Base-by-base conservation (phyloP, 2,888 invertebrate genomes). In the Nymphalis polychloros region DNA sequence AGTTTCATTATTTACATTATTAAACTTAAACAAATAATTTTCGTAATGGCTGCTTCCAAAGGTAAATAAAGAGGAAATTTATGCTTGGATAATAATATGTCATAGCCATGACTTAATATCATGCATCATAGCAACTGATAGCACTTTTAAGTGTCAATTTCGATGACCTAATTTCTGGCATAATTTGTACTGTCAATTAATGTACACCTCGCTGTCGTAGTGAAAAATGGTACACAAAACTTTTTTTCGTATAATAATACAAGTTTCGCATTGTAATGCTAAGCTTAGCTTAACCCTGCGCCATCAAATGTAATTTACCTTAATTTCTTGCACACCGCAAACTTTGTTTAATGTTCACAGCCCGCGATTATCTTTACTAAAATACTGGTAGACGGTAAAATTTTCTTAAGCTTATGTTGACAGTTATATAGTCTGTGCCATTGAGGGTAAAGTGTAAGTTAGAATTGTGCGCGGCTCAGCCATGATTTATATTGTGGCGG, bases 401-500 rank as follows among this genome's bases (percentile, higher is more conserved):
- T 70, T 71, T 70, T 23, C 66, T 59, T 49, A 52, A 57, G 35
- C 59, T 57, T 64, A 64, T 63, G 67, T 73, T 72, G 70, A 70
- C 72, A 73, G 67, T 69, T 73, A 67, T 70, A 73, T 77, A 71
- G 70, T 71, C 73, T 77, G 73, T 77, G 76, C 72, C 66, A 63
- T 75, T 74, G 77, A 75, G 72, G 75, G 77, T 83, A 83, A 81
- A 79, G 79, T 79, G 77, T 77, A 78, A 81, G 75, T 83, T 83
- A 77, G 72, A 75, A 77, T 73, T 75, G 73, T 73, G 72, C 72
- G 65, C 79, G 76, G 80, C 75, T 79, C 76, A 77, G 75, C 77
- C 78, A 76, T 92, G 91, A 92, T 92, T 92, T 92, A 91, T 89
- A 84, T 86, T 90, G 92, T 79, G 92, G 91, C 89, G 82, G 75